Percentiles rank a stretch among this genome's conserved stretches.
These are phyloP conservation scores for Cosmopolites sordidus DNA, from an alignment of 2,888 invertebrate genomes.

Conservation along the genomic window DNA sequence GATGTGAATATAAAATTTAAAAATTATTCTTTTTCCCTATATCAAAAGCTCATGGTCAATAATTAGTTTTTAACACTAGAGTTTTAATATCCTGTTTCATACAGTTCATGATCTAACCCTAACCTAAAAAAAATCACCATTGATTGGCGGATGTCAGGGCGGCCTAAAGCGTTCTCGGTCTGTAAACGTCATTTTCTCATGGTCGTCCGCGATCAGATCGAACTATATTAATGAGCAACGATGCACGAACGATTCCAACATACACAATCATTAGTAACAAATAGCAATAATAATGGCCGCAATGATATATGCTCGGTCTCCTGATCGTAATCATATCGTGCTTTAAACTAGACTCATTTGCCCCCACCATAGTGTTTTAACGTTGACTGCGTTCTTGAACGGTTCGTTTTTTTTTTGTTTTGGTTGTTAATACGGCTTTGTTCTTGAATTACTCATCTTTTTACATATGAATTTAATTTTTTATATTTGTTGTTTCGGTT, in stretches of 20 bases:
- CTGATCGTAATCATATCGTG: conserved; percentile 46
- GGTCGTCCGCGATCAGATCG: conserved; percentile 47
- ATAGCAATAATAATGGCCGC: conserved; percentile 50
- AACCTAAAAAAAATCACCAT: neutral
- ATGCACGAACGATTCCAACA: conserved; percentile 50
- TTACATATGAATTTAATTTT: no score
- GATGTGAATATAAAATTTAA: no score
- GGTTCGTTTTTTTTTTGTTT: no score
- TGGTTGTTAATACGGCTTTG: no score
- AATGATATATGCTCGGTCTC: conserved; percentile 49
- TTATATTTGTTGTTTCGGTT: no score
- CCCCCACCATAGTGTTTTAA: conserved; percentile 10
- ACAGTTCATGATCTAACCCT: no score
- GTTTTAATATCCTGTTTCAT: no score
- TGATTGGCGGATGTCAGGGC: neutral
- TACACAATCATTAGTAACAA: conserved; percentile 52
- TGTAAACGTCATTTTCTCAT: conserved; percentile 41
- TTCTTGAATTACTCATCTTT: no score
- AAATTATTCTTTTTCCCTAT: no score
- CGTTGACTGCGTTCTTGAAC: conserved; percentile 10
- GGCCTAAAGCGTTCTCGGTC: conserved; percentile 13
- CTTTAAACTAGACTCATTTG: conserved; percentile 28
- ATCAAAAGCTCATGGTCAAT: no score
- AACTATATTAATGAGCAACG: conserved; percentile 51
- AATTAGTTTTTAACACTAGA: no score